These are phyloP conservation scores for Bombus confusus DNA, from an alignment of 1,140 invertebrate species.

Conservation along the genomic window DNA sequence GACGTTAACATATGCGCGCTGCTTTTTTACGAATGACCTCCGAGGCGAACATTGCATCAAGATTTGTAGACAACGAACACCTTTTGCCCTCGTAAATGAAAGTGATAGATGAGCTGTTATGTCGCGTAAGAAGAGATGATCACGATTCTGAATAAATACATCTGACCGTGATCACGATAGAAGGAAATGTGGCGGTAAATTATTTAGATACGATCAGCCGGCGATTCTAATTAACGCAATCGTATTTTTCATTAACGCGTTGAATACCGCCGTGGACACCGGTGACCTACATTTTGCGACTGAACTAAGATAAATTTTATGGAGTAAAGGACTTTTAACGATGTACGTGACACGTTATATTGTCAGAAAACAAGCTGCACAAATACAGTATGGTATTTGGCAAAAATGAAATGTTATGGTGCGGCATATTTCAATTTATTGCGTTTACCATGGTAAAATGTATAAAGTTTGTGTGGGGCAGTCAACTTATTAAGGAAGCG, in stretches of 20 bases:
- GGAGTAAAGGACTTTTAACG: no score
- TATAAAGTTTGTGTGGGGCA: no score
- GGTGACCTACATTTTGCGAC: no score
- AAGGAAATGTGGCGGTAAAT: constrained; percentile 53
- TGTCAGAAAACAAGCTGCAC: no score
- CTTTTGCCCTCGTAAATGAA: constrained; percentile 50
- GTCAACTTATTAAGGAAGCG: no score
- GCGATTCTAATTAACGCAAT: constrained; percentile 30
- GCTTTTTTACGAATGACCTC: constrained; percentile 8
- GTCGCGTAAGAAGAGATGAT: constrained; percentile 41
- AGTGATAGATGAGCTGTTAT: constrained; percentile 54
- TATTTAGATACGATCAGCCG: not conserved
- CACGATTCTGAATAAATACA: constrained; percentile 14
- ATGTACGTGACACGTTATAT: no score
- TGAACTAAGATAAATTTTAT: no score
- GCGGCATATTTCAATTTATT: no score
- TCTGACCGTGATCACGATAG: constrained; percentile 35
- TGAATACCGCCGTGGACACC: no score
- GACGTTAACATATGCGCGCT: constrained; percentile 7
- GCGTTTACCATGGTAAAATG: no score
- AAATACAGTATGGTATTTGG: no score
- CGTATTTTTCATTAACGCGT: not conserved
- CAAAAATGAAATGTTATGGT: no score
- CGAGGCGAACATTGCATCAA: constrained; percentile 11
- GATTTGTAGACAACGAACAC: constrained; percentile 41